Conservation (phyloP, 64 coral and sea anemone genomes). For the Montipora foliosa region DNA sequence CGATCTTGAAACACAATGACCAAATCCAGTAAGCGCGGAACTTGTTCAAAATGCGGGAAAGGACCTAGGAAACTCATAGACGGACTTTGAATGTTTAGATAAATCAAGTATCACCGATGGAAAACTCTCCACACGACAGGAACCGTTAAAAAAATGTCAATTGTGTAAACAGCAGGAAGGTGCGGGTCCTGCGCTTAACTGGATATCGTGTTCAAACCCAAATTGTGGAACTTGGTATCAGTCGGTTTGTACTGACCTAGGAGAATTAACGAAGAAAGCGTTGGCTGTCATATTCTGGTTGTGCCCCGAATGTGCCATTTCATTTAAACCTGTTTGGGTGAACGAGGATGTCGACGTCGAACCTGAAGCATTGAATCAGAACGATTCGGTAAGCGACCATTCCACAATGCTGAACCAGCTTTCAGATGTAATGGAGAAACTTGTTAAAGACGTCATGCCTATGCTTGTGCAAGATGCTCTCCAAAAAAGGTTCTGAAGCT, state of each 20-base stretch:
- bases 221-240: slow-evolving; percentile 4
- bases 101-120: too few relatives aligned
- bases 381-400: not conserved
- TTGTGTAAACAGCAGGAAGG: too few relatives aligned
- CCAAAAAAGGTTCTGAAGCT: not conserved
- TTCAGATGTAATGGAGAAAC: not conserved
- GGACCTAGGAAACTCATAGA: too few relatives aligned
- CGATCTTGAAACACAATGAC: too few relatives aligned
- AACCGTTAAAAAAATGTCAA: too few relatives aligned
- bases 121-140: too few relatives aligned
- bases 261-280: slow-evolving; percentile 18
- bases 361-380: slow-evolving; percentile 2
- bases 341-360: not conserved
- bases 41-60: too few relatives aligned
- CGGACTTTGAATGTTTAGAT: too few relatives aligned
- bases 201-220: slow-evolving; percentile 2
- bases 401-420: not conserved
- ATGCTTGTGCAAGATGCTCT: not conserved
- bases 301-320: slow-evolving; percentile 1
- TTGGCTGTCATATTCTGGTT: not conserved
- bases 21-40: too few relatives aligned
- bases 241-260: slow-evolving; percentile 15
- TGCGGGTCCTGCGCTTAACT: not conserved
- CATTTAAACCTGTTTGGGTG: slow-evolving; percentile 4
- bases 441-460: not conserved